Percentiles rank a stretch among this genome's conserved stretches.
phyloP scores from a whole-genome alignment of 2,888 invertebrate genomes.

The Sclerodermus sp. region DNA sequence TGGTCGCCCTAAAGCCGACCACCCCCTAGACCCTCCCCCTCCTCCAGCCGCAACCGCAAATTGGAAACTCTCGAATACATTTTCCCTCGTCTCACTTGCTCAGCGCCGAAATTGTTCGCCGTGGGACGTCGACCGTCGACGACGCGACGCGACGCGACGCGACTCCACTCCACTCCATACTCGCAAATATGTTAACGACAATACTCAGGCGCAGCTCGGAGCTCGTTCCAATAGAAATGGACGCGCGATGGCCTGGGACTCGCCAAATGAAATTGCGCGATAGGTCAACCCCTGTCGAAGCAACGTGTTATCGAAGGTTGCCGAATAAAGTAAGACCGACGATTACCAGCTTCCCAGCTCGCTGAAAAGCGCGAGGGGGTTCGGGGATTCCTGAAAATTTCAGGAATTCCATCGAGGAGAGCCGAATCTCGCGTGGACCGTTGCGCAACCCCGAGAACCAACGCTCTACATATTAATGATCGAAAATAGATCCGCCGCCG shows the following conservation, averaged over 20 bases:
- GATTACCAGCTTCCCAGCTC: too few relatives aligned
- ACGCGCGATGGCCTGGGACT: background rate
- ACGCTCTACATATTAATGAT: too few relatives aligned
- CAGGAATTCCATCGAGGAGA: too few relatives aligned
- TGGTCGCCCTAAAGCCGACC: constrained; percentile 7
- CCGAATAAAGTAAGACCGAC: too few relatives aligned
- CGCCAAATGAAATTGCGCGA: background rate
- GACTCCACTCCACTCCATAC: constrained; percentile 1
- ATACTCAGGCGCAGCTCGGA: background rate
- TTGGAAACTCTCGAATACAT: constrained; percentile 54
- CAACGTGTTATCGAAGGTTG: too few relatives aligned
- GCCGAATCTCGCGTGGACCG: too few relatives aligned
- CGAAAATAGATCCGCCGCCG: constrained; percentile 5
- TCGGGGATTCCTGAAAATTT: too few relatives aligned
- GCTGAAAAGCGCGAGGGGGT: too few relatives aligned
- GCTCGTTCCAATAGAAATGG: background rate
- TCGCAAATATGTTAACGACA: constrained; percentile 22
- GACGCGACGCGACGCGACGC: too few relatives aligned
- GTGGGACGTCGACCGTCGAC: constrained; percentile 20
- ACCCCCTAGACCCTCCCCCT: constrained; percentile 10
- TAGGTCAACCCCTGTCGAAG: constrained; percentile 8
- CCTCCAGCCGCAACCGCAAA: constrained; percentile 48
- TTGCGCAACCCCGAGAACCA: too few relatives aligned
- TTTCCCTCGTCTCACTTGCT: constrained; percentile 35
- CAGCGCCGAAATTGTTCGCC: constrained; percentile 26